Evolutionary conservation across 2,113 vertebrate species (phyloP).

Genomic region (Brachyhypopomus occidentalis): DNA sequence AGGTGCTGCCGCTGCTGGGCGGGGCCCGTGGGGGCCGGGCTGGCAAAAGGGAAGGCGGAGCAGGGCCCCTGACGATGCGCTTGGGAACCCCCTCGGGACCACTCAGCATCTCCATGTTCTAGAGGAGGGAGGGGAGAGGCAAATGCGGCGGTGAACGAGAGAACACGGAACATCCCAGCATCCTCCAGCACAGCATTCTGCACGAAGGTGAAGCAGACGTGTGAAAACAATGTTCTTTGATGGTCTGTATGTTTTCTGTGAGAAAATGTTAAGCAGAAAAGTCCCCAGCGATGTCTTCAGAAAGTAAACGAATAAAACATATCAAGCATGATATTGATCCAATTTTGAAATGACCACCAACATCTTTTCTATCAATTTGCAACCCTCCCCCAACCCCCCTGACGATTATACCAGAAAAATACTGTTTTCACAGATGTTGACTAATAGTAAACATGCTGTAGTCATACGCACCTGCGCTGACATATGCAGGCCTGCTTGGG

Average conservation of each 20-base stretch:
- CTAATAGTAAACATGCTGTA: background rate
- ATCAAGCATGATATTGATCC: too few relatives aligned
- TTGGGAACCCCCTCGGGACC: conserved; percentile 84
- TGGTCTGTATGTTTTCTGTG: too few relatives aligned
- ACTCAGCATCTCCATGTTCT: conserved; percentile 90
- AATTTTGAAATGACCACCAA: too few relatives aligned
- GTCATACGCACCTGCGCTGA: too few relatives aligned
- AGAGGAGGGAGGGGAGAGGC: conserved; percentile 47
- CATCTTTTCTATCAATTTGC: background rate
- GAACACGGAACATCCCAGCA: background rate
- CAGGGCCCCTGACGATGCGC: conserved; percentile 83
- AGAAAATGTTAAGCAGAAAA: too few relatives aligned
- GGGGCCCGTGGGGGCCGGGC: conserved; percentile 16
- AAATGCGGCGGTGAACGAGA: conserved; percentile 25
- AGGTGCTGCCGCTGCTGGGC: background rate
- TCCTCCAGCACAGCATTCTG: background rate
- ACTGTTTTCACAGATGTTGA: background rate
- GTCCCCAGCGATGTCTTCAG: too few relatives aligned
- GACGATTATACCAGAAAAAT: background rate
- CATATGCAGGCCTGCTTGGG: background rate
- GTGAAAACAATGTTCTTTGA: too few relatives aligned
- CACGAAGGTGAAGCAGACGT: too few relatives aligned
- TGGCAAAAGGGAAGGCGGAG: conserved; percentile 12
- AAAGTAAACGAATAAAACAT: too few relatives aligned
- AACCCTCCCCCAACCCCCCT: background rate